These are phyloP conservation scores for Struthio camelus DNA, from an alignment of 2,113 vertebrate species.

Conservation along the genomic window DNA sequence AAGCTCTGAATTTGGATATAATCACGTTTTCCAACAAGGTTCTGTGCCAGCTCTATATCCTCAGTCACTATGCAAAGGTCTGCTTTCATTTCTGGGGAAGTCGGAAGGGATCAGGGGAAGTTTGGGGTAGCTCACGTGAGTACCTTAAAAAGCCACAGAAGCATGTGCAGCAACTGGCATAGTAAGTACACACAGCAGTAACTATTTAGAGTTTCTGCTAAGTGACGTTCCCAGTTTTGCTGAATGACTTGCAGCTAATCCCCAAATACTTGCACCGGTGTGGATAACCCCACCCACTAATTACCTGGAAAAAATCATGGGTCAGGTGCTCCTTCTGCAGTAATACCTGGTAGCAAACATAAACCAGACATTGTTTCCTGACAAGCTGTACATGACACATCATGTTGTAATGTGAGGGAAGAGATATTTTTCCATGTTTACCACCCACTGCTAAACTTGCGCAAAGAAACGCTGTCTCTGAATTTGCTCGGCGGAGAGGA, in stretches of 20 bases:
- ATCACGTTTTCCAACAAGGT: not conserved
- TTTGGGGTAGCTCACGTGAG: not conserved
- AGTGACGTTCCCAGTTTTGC: not conserved
- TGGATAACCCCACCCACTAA: constrained; percentile 13
- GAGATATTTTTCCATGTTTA: constrained; percentile 17
- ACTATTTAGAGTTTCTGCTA: not conserved
- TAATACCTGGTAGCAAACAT: constrained; percentile 21
- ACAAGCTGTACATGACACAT: not conserved
- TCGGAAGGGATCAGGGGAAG: not conserved
- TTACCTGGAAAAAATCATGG: not conserved
- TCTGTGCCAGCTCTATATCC: not conserved
- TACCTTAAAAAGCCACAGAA: not conserved
- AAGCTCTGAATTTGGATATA: not conserved
- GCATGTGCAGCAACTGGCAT: not conserved
- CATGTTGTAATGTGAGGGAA: not conserved
- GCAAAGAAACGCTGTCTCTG: not conserved
- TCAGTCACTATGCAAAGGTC: not conserved
- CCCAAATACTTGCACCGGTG: constrained; percentile 12
- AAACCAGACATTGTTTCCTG: constrained; percentile 28
- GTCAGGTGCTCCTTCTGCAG: not conserved
- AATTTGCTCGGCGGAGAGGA: not conserved
- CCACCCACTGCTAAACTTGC: not conserved
- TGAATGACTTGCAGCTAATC: constrained; percentile 24
- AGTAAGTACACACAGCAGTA: not conserved
- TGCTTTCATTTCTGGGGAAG: not conserved